Conservation (phyloP, 2,888 invertebrate species). For the Antitype chi region DNA sequence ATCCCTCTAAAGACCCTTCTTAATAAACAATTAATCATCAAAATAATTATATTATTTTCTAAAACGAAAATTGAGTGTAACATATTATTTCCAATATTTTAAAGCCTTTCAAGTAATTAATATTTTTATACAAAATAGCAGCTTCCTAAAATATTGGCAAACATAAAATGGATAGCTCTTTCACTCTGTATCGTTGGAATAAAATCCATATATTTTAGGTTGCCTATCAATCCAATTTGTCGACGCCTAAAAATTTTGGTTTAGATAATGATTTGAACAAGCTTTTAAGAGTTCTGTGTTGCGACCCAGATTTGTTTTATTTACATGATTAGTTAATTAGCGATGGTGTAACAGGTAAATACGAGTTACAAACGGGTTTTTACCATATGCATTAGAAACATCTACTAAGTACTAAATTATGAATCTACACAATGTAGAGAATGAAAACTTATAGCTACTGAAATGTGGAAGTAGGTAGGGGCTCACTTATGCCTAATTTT, state of each 20-base stretch:
- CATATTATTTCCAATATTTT: not conserved
- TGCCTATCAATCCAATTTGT: conserved; percentile 28
- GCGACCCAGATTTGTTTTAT: conserved; percentile 7
- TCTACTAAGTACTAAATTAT: not conserved
- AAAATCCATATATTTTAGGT: conserved; percentile 27
- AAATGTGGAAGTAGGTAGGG: not conserved
- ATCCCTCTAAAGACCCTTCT: not conserved
- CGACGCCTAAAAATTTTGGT: conserved; percentile 13
- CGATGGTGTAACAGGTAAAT: not conserved
- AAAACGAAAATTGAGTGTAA: conserved; percentile 16
- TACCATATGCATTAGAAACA: not conserved
- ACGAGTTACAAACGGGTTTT: conserved; percentile 9
- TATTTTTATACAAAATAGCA: conserved; percentile 28
- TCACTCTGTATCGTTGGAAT: conserved; percentile 5
- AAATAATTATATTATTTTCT: not conserved
- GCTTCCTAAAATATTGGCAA: conserved; percentile 36
- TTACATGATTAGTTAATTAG: not conserved
- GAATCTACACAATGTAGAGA: not conserved
- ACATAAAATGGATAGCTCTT: conserved; percentile 28
- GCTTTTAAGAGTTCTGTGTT: conserved; percentile 9
- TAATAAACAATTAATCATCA: not conserved
- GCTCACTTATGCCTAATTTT: not conserved
- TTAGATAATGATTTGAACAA: conserved; percentile 6
- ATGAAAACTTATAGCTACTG: not conserved
- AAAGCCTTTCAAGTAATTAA: conserved; percentile 45